A percentile compares a stretch with the other conserved stretches of the same genome.
phyloP scores from a whole-genome alignment of 2,888 invertebrate genomes.

The Notodonta ziczac region DNA sequence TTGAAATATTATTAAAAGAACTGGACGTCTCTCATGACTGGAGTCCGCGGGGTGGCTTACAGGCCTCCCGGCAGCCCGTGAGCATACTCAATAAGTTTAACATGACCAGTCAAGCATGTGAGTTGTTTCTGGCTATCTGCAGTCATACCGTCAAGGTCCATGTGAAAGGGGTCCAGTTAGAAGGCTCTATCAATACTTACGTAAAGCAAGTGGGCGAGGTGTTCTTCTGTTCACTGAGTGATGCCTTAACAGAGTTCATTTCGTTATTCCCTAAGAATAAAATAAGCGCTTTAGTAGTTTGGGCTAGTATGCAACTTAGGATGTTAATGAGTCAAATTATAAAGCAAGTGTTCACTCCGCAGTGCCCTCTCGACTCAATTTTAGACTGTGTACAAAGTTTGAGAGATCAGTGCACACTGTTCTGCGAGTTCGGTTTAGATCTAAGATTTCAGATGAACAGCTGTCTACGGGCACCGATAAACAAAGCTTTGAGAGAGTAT shows the following conservation, averaged over 20 bases:
- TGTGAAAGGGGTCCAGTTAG: slow-evolving; percentile 91
- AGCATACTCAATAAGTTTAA: slow-evolving; percentile 91
- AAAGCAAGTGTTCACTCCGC: slow-evolving; percentile 95
- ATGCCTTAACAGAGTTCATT: slow-evolving; percentile 85
- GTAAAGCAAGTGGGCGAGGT: slow-evolving; percentile 92
- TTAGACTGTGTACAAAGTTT: slow-evolving; percentile 94
- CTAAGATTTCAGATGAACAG: slow-evolving; percentile 96
- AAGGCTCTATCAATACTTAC: slow-evolving; percentile 92
- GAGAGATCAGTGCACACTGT: slow-evolving; percentile 87
- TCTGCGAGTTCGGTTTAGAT: slow-evolving; percentile 92
- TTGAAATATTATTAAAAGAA: slow-evolving; percentile 95
- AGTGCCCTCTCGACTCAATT: slow-evolving; percentile 92
- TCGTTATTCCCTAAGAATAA: slow-evolving; percentile 91
- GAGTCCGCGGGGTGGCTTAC: slow-evolving; percentile 94
- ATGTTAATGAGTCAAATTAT: slow-evolving; percentile 92
- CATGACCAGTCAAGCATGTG: slow-evolving; percentile 89
- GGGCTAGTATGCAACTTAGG: slow-evolving; percentile 94
- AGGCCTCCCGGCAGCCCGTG: slow-evolving; percentile 93
- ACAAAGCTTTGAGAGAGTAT: slow-evolving; percentile 90
- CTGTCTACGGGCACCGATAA: slow-evolving; percentile 90
- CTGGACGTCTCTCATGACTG: slow-evolving; percentile 95
- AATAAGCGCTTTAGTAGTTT: slow-evolving; percentile 90
- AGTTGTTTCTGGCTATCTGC: slow-evolving; percentile 92
- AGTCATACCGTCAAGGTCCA: slow-evolving; percentile 92
- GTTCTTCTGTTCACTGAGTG: slow-evolving; percentile 92